Evolutionary conservation across 1,140 invertebrate genomes (phyloP), one percentile per base, ranked within the genome.

Genomic region (Zaprionus nigranus): DNA sequence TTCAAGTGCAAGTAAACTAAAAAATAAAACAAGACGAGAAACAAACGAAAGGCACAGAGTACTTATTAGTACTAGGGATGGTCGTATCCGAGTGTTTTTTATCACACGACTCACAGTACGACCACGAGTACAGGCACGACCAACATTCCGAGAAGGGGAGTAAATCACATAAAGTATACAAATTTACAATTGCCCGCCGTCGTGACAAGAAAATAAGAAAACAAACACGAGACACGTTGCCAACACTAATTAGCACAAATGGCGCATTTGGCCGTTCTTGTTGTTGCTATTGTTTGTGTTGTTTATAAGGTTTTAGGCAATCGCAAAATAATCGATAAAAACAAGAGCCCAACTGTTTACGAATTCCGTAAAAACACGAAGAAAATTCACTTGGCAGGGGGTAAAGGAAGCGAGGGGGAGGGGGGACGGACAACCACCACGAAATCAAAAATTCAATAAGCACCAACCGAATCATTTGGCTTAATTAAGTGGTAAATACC

Each of bases 1-100:
- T 72, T 86, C 80, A 88, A 87, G 72, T 83, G 80, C 84, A 83
- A 82, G 77, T 54, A 67, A 73, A 86, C 78, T 80, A 87, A 79
- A 68, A 78, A 79, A 53, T 22, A 28, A 65, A 78, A 54, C 26
- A 56, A 67, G 30, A 43, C 43, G 49, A 61, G 60, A 77, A 56
- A 46, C 62, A 57, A 73, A 65, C 30, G 67, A 36, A 60, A 63
- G 43, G 46, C 63, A 28, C 69, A 60, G 34, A 73, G 26, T 53
- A 66, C 62, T 17, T 24, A 51, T 20, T 51, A 2, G 2, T 51
- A 3, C 46, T 51, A 51, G 46, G 13, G 20, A 51, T 51, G 46
- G 12, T 11, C 20, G 46, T 3, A 49, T 49, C 3, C 38, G 15
- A 22, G n/a, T 20, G 7, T 49, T n/a, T 15, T 20, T 15, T 20